Evolutionary conservation across 2,888 invertebrate genomes (phyloP).

Genomic region (Linnaemya vulpina): DNA sequence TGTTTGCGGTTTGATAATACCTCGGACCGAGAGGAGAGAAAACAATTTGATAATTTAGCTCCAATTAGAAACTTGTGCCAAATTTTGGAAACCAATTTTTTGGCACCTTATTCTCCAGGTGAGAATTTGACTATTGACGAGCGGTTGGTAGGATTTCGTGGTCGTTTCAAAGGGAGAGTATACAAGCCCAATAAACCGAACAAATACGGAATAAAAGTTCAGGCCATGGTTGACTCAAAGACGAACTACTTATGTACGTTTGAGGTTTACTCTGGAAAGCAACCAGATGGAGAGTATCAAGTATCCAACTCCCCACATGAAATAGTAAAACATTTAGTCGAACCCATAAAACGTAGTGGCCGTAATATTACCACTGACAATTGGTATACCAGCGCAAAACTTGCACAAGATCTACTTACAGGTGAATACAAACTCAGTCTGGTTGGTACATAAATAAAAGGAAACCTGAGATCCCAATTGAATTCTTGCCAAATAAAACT

Average conservation of each 20-base stretch:
- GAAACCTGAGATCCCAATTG: too few relatives aligned
- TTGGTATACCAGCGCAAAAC: slow-evolving; percentile 54
- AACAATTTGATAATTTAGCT: slow-evolving; percentile 30
- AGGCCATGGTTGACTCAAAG: slow-evolving; percentile 54
- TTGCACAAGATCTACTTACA: slow-evolving; percentile 36
- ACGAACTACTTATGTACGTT: slow-evolving; percentile 59
- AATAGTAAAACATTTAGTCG: slow-evolving; percentile 53
- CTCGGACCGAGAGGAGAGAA: slow-evolving; percentile 33
- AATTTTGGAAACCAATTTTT: slow-evolving; percentile 36
- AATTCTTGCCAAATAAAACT: too few relatives aligned
- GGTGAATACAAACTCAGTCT: slow-evolving; percentile 65
- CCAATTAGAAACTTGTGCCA: slow-evolving; percentile 41
- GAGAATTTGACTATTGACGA: slow-evolving; percentile 48
- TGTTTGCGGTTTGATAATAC: slow-evolving; percentile 40
- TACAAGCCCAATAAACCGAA: slow-evolving; percentile 34
- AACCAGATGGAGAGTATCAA: slow-evolving; percentile 58
- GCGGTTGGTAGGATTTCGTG: slow-evolving; percentile 38
- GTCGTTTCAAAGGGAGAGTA: slow-evolving; percentile 40
- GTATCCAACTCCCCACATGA: slow-evolving; percentile 47
- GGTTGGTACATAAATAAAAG: slow-evolving; percentile 61
- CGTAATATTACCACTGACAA: slow-evolving; percentile 40
- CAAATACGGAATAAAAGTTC: slow-evolving; percentile 52
- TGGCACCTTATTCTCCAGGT: slow-evolving; percentile 14
- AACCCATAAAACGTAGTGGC: slow-evolving; percentile 38
- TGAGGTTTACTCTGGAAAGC: slow-evolving; percentile 58